Conservation (phyloP, 2,113 vertebrate species). For the Genyomyrus donnyi region DNA sequence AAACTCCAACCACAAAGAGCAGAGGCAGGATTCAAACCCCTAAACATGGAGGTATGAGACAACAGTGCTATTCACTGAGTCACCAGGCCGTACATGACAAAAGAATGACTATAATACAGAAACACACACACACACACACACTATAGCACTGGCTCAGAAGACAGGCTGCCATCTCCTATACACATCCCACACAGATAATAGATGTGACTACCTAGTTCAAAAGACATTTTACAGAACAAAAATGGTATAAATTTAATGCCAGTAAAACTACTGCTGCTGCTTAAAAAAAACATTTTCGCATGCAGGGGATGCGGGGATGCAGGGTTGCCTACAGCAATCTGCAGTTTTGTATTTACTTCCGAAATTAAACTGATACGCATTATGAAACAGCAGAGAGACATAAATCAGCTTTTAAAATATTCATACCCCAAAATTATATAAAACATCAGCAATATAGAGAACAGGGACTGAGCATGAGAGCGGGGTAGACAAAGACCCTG, state of each 20-base stretch:
- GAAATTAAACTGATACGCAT: not conserved
- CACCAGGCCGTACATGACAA: not conserved
- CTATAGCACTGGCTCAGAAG: not conserved
- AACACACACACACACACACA: not conserved
- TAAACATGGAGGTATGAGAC: not conserved
- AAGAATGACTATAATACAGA: not conserved
- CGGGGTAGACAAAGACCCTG: not conserved
- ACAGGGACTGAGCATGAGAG: not conserved
- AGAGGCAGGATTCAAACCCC: not conserved
- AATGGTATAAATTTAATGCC: not conserved
- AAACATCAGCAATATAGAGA: not conserved
- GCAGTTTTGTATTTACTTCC: not conserved
- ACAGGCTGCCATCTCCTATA: not conserved
- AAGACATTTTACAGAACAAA: not conserved
- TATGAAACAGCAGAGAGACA: not conserved
- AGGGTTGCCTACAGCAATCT: not conserved
- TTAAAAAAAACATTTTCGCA: not conserved
- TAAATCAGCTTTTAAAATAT: not conserved
- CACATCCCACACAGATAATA: not conserved
- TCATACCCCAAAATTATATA: not conserved
- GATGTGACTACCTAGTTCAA: not conserved
- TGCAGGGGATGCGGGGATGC: not conserved
- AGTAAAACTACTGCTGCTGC: not conserved
- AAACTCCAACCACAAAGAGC: not conserved
- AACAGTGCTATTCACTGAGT: not conserved